Base-by-base conservation (phyloP, 2,113 vertebrate species). In the Greenwoodochromis staneri region DNA sequence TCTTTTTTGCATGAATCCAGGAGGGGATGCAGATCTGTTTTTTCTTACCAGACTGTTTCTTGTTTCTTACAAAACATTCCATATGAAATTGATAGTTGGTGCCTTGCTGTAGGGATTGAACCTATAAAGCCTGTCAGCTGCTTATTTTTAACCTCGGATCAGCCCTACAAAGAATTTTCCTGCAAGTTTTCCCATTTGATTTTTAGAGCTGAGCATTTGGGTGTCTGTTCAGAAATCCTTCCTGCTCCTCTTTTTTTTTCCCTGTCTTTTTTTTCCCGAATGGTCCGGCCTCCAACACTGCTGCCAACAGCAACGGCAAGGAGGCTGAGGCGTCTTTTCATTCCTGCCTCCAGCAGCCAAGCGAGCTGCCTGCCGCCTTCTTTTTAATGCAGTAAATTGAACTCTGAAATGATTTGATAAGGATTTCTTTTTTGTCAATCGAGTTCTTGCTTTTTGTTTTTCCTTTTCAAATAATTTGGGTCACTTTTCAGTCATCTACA, bases 211-310 rank as follows among this genome's bases (percentile, higher is more conserved):
- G 8, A 27, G 36, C 31, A n/a, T 82, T 63, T 53, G 27, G 38
- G 9, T 63, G 69, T 84, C 82, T 89, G 80, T 55, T 87, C 83
- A 80, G 80, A 87, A 61, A 73, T 82, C 85, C 57, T 69, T 87
- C 82, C 34, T n/a, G 55, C 69, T 89, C 21, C 85, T 54, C 59
- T 47, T 38, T 40, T 24, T 31, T 54, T 53, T 61, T n/a, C 16
- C 80, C 42, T 57, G 29, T 31, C 17, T 40, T n/a, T 19, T 40
- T 17, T 36, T 34, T 1, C 1, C 34, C 31, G 21, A 54, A 71
- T 73, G 85, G 85, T 85, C 87, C 71, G 51, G 87, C 85, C 85
- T 89, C 87, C 83, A 73, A 81, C 81, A 24, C 51, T 47, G 83
- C 91, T 88, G 83, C 86, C 86, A 86, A 54, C 63, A 82, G 84